phyloP scores from a whole-genome alignment of 35 echinoderm and acorn worm genomes.

The Patiria miniata region DNA sequence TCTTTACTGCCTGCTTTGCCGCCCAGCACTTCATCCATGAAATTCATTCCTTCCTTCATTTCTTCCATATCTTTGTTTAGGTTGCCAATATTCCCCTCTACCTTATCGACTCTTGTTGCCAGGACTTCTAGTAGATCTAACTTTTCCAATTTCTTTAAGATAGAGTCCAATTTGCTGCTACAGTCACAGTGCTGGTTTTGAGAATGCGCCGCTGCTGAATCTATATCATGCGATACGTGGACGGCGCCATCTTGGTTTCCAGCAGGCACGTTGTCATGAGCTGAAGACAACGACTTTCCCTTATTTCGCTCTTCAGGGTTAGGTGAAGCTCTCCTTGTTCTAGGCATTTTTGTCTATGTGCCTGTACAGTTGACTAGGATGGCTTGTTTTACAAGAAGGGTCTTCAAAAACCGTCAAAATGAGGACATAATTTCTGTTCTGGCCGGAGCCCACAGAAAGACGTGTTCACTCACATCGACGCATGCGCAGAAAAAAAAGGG shows the following conservation, averaged over 20 bases:
- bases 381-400: not conserved
- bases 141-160: not conserved
- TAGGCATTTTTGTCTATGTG: not conserved
- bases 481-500: conserved; percentile 21
- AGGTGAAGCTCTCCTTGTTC: not conserved
- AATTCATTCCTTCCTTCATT: conserved; percentile 22
- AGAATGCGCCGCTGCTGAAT: not conserved
- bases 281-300: not conserved
- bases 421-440: not conserved
- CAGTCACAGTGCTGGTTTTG: not conserved
- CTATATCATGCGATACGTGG: not conserved
- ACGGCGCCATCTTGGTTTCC: conserved; percentile 10
- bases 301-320: not conserved
- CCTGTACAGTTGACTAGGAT: not conserved
- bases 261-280: not conserved
- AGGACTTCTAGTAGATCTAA: not conserved
- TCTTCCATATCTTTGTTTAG: conserved; percentile 14
- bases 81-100: conserved; percentile 1
- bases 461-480: not conserved
- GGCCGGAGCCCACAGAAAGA: not conserved
- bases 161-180: not conserved
- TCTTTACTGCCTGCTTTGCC: not conserved
- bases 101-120: conserved; percentile 20
- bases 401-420: not conserved
- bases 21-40: not conserved